Conservation (phyloP, 2,797 vertebrate genomes). For the Craterocephalus amniculus region DNA sequence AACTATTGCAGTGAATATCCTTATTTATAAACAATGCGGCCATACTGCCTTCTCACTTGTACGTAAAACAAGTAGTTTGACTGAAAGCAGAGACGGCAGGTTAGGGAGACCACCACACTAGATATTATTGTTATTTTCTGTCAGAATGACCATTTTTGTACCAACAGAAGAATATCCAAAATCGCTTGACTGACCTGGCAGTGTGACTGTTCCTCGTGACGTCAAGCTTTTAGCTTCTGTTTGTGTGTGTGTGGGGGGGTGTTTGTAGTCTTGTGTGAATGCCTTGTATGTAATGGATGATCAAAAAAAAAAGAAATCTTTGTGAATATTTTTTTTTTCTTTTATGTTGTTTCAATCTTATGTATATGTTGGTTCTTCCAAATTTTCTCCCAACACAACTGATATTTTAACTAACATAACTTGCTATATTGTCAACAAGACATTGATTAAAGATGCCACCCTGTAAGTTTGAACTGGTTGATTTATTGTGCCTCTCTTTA, state of each 20-base stretch:
- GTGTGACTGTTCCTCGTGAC: conserved; percentile 54
- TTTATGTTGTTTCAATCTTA: conserved; percentile 66
- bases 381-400: conserved; percentile 68
- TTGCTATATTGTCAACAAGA: conserved; percentile 76
- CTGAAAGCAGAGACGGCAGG: conserved; percentile 58
- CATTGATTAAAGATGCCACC: conserved; percentile 79
- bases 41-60: conserved; percentile 82
- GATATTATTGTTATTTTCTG: conserved; percentile 66
- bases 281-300: conserved; percentile 53
- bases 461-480: conserved; percentile 67
- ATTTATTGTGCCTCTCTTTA: conserved; percentile 10
- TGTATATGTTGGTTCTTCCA: conserved; percentile 79
- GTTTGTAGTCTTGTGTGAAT: conserved; percentile 54
- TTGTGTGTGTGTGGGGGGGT: conserved; percentile 24
- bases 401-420: conserved; percentile 78
- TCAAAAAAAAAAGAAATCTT: conserved; percentile 43
- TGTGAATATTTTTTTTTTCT: conserved; percentile 68
- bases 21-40: conserved; percentile 69
- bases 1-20: conserved; percentile 72
- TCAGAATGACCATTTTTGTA: conserved; percentile 78
- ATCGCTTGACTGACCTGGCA: conserved; percentile 58
- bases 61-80: conserved; percentile 62
- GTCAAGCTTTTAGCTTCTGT: conserved; percentile 53
- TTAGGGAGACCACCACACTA: conserved; percentile 50
- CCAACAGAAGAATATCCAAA: conserved; percentile 73